phyloP scores from a whole-genome alignment of 2,888 invertebrate species.

The Torymus tubicola region DNA sequence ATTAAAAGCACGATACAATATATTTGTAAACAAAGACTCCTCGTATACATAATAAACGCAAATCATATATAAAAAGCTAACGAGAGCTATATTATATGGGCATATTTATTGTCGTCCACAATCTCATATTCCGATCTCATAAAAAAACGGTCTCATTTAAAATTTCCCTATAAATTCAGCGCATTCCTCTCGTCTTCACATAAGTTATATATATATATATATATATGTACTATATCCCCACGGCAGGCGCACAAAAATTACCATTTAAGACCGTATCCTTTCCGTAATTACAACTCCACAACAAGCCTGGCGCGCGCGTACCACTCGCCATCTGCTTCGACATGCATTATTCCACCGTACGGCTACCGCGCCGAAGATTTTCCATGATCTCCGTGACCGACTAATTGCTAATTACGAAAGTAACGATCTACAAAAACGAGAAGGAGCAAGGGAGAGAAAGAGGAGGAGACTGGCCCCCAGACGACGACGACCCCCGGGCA shows the following conservation, averaged over 20 bases:
- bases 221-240: too few species aligned
- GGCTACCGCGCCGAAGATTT: background rate
- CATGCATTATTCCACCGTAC: background rate
- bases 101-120: too few species aligned
- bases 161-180: conserved; percentile 1
- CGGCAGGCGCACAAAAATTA: background rate
- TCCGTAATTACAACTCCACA: conserved; percentile 37
- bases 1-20: too few species aligned
- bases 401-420: conserved; percentile 53
- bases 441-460: conserved; percentile 27
- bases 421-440: conserved; percentile 5
- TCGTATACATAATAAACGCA: too few species aligned
- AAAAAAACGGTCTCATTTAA: too few species aligned
- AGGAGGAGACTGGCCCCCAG: conserved; percentile 33
- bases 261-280: conserved; percentile 21
- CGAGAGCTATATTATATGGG: too few species aligned
- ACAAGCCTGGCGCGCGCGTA: background rate
- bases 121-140: too few species aligned
- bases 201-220: too few species aligned
- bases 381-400: background rate
- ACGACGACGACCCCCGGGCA: conserved; percentile 29
- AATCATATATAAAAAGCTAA: too few species aligned
- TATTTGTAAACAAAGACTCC: too few species aligned
- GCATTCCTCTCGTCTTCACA: background rate
- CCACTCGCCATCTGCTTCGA: background rate